Base-by-base conservation (phyloP, 53 echinoderm and acorn worm genomes). In the Astropecten irregularis region DNA sequence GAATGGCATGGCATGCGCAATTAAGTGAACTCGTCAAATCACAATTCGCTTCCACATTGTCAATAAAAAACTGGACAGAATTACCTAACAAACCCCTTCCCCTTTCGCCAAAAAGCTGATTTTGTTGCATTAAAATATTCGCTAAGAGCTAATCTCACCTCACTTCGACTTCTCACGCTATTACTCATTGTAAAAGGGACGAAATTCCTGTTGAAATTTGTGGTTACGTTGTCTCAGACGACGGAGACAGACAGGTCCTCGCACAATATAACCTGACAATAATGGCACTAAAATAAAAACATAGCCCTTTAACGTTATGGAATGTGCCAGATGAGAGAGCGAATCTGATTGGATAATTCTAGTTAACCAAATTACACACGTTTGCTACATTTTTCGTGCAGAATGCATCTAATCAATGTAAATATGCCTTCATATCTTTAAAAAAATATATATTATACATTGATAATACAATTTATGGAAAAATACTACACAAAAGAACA, bases 101-200 rank as follows among this genome's bases (percentile, higher is more conserved):
- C n/a, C n/a, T n/a, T n/a, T n/a, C n/a, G n/a, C n/a, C n/a, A n/a
- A n/a, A n/a, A n/a, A n/a, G n/a, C n/a, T n/a, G n/a, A n/a, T n/a
- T n/a, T n/a, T n/a, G n/a, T n/a, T n/a, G n/a, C n/a, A n/a, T n/a
- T n/a, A n/a, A n/a, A n/a, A n/a, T n/a, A n/a, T 11, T 37, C 9
- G 21, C 19, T 37, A 77, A 14, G 13, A 77, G 30, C 37, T 33
- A 33, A 37, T 33, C 59, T 82, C 72, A 94, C 94, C 91, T 94
- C 94, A 68, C 91, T 88, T 69, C 91, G 85, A 91, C 91, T 94
- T 81, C 94, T 85, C 68, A 94, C 68, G 65, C 94, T 94, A 71
- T 90, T 94, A 59, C 79, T 79, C 79, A 79, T 79, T 46, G 60
- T 79, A 22, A 11, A 49, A 42, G 70, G 70, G 26, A 5, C 9